Evolutionary conservation across 2,888 invertebrate species (phyloP), one percentile per base, ranked within the genome.

Genomic region (Unio pictorum): DNA sequence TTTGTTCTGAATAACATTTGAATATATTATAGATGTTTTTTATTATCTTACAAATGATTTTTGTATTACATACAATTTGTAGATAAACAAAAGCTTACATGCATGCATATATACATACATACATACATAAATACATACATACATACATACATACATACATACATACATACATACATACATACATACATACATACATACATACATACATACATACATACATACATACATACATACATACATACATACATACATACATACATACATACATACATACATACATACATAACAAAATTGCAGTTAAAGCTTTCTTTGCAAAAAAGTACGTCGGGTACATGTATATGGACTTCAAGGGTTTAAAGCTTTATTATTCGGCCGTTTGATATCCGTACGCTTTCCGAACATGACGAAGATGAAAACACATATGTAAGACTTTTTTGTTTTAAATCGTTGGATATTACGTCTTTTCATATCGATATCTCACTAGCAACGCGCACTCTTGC

Each of bases 41-140:
- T 45, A 45, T 2, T 45, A 45, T 45, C 45, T 15, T 45, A 15
- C 45, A 45, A 45, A 45, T 45, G 8, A 54, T 45, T 34, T 45
- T 63, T 63, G 34, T 15, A 63, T 63, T 34, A 30, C 26, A 54
- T 26, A 64, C 20, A 54, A 34, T 34, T 34, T 4, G 34, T 7
- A 34, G 30, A 66, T 61, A 67, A 30, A 61, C 20, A 67, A 34
- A 60, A n/a, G 59, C 59, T 61, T 45, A 66, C 59, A 66, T 45
- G 55, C 61, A 61, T 61, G 28, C 30, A 61, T 45, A 11, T 5
- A 30, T 30, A 30, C 30, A 30, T 30, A 30, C 30, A 30, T 30
- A 5, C 30, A 30, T 30, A 5, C 45, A 45, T 45, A 11, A 11
- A 45, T 45, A 11, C 45, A 45, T 45, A 11, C 45, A 45, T 45